Conservation (phyloP, 2,113 vertebrate genomes). For the Tachuris rubrigastra region DNA sequence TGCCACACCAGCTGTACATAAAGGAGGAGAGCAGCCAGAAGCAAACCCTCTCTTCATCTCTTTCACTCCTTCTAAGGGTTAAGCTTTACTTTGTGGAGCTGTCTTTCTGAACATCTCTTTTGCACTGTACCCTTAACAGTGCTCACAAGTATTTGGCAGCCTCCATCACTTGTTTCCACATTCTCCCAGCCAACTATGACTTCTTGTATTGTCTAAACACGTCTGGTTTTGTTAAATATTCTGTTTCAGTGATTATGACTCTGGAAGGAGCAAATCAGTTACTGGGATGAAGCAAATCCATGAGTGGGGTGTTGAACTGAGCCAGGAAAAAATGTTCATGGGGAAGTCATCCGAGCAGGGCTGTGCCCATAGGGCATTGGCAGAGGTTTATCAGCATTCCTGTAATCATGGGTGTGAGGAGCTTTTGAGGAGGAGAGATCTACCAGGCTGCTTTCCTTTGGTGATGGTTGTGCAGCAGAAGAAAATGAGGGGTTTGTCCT, state of each 20-base stretch:
- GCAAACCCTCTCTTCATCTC: background rate
- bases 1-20: background rate
- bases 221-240: background rate
- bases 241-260: background rate
- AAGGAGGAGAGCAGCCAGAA: background rate
- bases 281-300: background rate
- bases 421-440: background rate
- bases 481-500: background rate
- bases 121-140: background rate
- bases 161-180: background rate
- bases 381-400: background rate
- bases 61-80: background rate
- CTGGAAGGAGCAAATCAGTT: slow-evolving; percentile 9
- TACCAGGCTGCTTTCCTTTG: background rate
- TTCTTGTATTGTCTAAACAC: background rate
- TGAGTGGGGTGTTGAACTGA: background rate
- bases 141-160: background rate
- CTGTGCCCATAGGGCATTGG: background rate
- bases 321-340: background rate
- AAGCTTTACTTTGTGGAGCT: background rate
- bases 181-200: background rate
- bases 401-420: background rate
- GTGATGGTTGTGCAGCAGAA: background rate
- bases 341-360: background rate
- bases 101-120: background rate